These are phyloP conservation scores for Chromis chromis DNA, from an alignment of 2,797 vertebrate species.

Conservation along the genomic window DNA sequence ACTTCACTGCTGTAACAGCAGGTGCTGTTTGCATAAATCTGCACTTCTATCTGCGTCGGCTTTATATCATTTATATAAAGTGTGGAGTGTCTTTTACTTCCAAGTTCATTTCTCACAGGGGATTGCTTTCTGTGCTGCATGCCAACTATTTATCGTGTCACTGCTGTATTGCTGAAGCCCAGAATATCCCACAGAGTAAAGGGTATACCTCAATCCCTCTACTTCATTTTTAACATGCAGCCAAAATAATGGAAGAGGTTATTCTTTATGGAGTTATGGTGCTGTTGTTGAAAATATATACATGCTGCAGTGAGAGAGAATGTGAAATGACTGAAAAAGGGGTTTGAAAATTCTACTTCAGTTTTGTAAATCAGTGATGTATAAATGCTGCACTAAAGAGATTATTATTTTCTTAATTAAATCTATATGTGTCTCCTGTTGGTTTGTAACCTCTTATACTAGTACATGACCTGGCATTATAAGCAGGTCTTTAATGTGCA, in stretches of 20 bases:
- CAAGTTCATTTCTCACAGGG: not conserved
- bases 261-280: conserved; percentile 20
- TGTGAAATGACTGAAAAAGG: conserved; percentile 1
- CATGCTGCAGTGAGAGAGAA: conserved; percentile 25
- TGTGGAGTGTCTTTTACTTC: not conserved
- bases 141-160: conserved; percentile 10
- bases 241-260: conserved; percentile 20
- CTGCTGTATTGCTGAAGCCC: conserved; percentile 15
- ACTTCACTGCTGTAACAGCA: conserved; percentile 11
- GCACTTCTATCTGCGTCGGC: conserved; percentile 11
- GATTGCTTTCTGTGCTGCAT: conserved; percentile 6
- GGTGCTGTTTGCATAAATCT: not conserved
- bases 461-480: conserved; percentile 1
- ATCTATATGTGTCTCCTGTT: not conserved
- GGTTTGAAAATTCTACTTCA: not conserved
- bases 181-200: conserved; percentile 10
- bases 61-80: conserved; percentile 15
- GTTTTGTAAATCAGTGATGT: not conserved
- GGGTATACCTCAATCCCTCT: not conserved
- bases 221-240: conserved; percentile 19
- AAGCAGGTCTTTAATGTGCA: conserved; percentile 30
- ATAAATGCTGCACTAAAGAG: not conserved
- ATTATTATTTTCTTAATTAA: not conserved
- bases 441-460: conserved; percentile 4
- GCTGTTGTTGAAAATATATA: conserved; percentile 28